Percentiles rank a stretch among this genome's conserved stretches.
Evolutionary conservation across 2,797 vertebrate species (phyloP).

Genomic region (Myotis myotis): DNA sequence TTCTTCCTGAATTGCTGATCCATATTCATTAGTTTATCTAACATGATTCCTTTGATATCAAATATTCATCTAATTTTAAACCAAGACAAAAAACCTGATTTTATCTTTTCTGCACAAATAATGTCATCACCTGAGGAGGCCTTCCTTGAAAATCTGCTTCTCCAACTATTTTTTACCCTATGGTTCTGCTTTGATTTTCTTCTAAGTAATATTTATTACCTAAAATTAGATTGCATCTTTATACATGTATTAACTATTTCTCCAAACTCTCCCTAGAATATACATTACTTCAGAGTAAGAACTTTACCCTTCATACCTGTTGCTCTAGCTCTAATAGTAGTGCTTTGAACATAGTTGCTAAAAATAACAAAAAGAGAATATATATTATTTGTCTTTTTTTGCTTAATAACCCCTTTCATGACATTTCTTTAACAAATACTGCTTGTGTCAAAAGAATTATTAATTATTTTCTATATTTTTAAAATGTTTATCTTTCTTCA

Average conservation of each 20-base stretch:
- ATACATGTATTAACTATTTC: background rate
- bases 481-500: background rate
- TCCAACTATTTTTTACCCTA: background rate
- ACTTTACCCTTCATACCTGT: background rate
- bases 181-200: background rate
- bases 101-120: background rate
- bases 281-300: background rate
- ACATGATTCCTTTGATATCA: background rate
- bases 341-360: background rate
- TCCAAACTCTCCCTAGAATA: background rate
- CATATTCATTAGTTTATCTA: background rate
- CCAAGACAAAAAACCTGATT: background rate
- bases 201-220: background rate
- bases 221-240: background rate
- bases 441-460: background rate
- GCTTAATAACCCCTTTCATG: background rate
- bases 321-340: background rate
- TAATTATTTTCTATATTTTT: background rate
- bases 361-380: background rate
- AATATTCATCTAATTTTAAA: conserved; percentile 21
- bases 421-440: background rate
- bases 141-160: background rate
- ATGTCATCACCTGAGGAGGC: background rate
- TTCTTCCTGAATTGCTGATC: background rate
- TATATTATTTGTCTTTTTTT: background rate